Base-by-base conservation (phyloP, 2,113 vertebrate species). In the Solea senegalensis region DNA sequence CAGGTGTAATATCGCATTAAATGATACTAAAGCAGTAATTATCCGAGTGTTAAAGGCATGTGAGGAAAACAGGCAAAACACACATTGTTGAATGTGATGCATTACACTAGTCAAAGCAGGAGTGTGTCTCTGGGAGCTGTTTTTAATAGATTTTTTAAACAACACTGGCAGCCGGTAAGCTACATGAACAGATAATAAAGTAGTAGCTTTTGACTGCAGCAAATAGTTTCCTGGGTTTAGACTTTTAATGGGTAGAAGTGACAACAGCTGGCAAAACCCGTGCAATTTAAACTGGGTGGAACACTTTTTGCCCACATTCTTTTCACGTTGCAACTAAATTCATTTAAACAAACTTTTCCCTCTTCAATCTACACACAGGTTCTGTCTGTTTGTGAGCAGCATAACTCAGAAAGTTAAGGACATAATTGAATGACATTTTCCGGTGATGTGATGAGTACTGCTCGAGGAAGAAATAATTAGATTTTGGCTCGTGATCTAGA, bases 21-120 rank as follows among this genome's bases (percentile, higher is more conserved):
- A 75, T 66, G 62, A 85, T 52, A 76, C 51, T 78, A 75, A 87
- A 82, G 73, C 74, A 82, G 82, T 77, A 87, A 90, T 85, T 84
- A 82, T 69, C 80, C 65, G 74, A 74, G 70, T 74, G 80, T 84
- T 84, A 82, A 84, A 78, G 56, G 64, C 78, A 67, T 78, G 76
- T 77, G 69, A 50, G 6, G 11, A 82, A 72, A 73, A 57, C 45
- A 3, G 49, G 59, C 40, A 60, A 66, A 53, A 76, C 76, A 65
- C 40, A 21, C 53, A 65, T 80, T 62, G 77, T 57, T 85, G 72
- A 46, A 58, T 72, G 73, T 85, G 81, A 88, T 85, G 74, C 74
- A 80, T 85, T 78, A 27, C 85, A 76, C 83, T 65, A 84, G 83
- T 83, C 68, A 80, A 58, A 78, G 78, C 80, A 54, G 65, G 79